Percentiles rank a stretch among this genome's conserved stretches.
Conservation (phyloP, 2,797 vertebrate genomes). For the Tadarida brasiliensis region DNA sequence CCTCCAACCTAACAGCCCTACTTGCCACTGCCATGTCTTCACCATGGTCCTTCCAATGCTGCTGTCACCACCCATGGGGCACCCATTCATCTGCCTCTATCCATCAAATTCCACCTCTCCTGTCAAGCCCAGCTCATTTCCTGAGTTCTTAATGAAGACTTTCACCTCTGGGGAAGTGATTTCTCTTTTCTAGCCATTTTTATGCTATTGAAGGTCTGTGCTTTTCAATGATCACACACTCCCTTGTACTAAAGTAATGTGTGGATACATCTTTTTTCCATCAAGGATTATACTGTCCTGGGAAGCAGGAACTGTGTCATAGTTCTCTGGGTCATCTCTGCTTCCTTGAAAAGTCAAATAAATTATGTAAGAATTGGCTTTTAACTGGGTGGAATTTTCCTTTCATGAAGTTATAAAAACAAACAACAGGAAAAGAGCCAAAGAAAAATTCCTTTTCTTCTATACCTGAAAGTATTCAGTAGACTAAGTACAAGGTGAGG, state of each 20-base stretch:
- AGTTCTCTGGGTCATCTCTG: neutral
- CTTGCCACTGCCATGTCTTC: neutral
- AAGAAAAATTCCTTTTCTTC: conserved; percentile 43
- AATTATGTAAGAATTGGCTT: conserved; percentile 36
- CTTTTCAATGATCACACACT: conserved; percentile 10
- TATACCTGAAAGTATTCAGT: neutral
- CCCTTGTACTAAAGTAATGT: neutral
- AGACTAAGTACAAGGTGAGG: neutral
- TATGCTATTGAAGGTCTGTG: neutral
- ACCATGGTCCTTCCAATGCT: neutral
- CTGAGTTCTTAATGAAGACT: neutral
- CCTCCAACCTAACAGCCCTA: neutral
- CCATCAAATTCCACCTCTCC: neutral
- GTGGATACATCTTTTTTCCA: neutral
- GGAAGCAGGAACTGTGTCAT: neutral
- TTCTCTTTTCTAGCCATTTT: neutral
- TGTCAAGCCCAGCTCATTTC: neutral
- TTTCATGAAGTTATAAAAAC: conserved; percentile 37
- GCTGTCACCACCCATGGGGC: neutral
- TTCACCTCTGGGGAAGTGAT: neutral
- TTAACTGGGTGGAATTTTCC: neutral
- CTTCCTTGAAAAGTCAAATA: neutral
- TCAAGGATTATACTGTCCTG: neutral
- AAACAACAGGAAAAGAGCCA: neutral
- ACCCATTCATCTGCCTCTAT: neutral